Evolutionary conservation across 2,888 invertebrate species (phyloP).

Genomic region (Herminia tarsipennalis): DNA sequence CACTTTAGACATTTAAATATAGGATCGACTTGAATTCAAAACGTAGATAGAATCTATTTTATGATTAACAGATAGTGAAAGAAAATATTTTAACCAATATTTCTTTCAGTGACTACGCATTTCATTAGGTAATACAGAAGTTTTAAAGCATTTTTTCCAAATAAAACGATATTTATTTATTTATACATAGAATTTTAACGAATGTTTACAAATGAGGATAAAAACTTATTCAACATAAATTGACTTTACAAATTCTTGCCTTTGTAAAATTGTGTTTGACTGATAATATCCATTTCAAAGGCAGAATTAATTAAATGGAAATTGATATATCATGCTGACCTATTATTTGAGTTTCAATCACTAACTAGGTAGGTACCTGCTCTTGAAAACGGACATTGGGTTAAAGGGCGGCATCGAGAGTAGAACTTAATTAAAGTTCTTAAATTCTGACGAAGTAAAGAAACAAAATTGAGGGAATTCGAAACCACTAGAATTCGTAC

Average conservation of each 20-base stretch:
- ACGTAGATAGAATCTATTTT: too few relatives aligned
- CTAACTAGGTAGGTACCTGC: background rate
- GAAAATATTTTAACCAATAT: too few relatives aligned
- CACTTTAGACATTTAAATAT: too few relatives aligned
- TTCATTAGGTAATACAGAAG: too few relatives aligned
- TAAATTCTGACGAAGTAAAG: too few relatives aligned
- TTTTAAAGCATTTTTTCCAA: background rate
- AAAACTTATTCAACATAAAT: conserved; percentile 15
- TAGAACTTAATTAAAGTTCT: background rate
- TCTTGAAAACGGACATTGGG: background rate
- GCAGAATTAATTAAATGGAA: conserved; percentile 15
- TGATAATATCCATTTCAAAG: conserved; percentile 14
- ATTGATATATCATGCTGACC: background rate
- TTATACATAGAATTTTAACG: background rate
- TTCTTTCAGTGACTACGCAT: too few relatives aligned
- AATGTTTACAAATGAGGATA: conserved; percentile 16
- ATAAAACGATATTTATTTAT: conserved; percentile 1
- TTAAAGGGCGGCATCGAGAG: too few relatives aligned
- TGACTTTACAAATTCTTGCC: conserved; percentile 10
- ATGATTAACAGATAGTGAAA: too few relatives aligned
- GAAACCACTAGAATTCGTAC: background rate
- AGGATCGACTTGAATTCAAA: too few relatives aligned
- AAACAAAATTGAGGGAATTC: background rate
- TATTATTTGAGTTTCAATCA: background rate
- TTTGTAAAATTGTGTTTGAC: conserved; percentile 19